Percentiles rank a stretch among this genome's conserved stretches.
These are phyloP conservation scores for Eretmochelys imbricata DNA, from an alignment of 2,113 vertebrate species.

Conservation along the genomic window DNA sequence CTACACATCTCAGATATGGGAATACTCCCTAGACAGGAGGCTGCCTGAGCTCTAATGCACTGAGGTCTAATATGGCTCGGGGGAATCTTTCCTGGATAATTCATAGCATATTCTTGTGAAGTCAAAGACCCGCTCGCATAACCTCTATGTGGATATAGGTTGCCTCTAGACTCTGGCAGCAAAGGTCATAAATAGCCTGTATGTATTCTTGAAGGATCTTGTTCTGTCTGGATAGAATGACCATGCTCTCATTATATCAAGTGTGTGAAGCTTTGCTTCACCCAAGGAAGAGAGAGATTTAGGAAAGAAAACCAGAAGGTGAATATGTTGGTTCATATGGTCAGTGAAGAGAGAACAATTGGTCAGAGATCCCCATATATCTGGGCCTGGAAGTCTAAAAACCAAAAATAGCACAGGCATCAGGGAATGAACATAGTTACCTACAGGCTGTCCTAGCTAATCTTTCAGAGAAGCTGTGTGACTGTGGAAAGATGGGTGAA, in stretches of 20 bases:
- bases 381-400: background rate
- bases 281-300: background rate
- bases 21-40: background rate
- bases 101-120: background rate
- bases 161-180: no score
- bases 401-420: background rate
- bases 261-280: background rate
- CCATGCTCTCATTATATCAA: background rate
- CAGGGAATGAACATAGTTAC: background rate
- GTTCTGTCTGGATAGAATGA: background rate
- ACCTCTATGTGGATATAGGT: no score
- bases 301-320: background rate
- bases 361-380: background rate
- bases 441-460: background rate
- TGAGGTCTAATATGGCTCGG: background rate
- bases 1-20: background rate
- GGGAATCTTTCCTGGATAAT: conserved; percentile 21
- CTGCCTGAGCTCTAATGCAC: background rate
- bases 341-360: background rate
- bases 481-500: conserved; percentile 6
- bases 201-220: background rate
- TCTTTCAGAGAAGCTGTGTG: background rate
- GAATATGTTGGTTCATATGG: background rate
- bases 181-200: background rate
- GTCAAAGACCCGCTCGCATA: no score